Evolutionary conservation across 2,888 invertebrate species (phyloP), one percentile per base, ranked within the genome.

Genomic region (Psylliodes chrysocephalus): DNA sequence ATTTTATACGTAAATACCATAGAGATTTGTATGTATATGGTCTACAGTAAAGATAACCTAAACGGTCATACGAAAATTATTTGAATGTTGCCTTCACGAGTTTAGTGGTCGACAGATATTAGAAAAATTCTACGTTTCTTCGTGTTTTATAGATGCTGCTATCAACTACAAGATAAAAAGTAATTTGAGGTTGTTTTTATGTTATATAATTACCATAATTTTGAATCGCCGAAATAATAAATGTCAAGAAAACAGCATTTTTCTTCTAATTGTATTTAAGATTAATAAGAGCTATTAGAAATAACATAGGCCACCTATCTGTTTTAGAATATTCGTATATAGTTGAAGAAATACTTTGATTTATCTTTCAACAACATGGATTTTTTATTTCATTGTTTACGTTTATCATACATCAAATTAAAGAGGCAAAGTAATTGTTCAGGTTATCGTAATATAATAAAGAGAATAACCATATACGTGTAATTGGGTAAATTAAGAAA

Each of bases 1-100:
- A 42, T 64, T 67, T 67, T 64, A 64, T 67, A 49, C 40, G 59
- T 56, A 54, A 63, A 67, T 54, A 57, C 42, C 18, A 42, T 14
- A n/a, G 22, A 57, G 44, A 44, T 60, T 49, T 18, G 57, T 67
- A 63, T 63, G 64, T 60, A 49, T 54, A 64, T 54, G 55, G 60
- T 14, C 52, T 44, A 60, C 46, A 46, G 35, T 53, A 53, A 53
- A 61, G 47, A 66, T 56, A 60, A 63, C 59, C 51, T 59, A 49
- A 49, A 59, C 56, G 56, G 22, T 57, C 33, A 12, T 59, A 59
- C 49, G 49, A 59, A 68, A 68, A 63, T 57, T 64, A 64, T 59
- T 70, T 64, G 60, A 71, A 52, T 38, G 15, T 15, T 14, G 6
- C 47, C 4, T 25, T 19, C 46, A 47, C 46, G n/a, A 46, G 14